These are phyloP conservation scores for Calephelis nemesis DNA, from an alignment of 1,140 invertebrate genomes.

Conservation along the genomic window DNA sequence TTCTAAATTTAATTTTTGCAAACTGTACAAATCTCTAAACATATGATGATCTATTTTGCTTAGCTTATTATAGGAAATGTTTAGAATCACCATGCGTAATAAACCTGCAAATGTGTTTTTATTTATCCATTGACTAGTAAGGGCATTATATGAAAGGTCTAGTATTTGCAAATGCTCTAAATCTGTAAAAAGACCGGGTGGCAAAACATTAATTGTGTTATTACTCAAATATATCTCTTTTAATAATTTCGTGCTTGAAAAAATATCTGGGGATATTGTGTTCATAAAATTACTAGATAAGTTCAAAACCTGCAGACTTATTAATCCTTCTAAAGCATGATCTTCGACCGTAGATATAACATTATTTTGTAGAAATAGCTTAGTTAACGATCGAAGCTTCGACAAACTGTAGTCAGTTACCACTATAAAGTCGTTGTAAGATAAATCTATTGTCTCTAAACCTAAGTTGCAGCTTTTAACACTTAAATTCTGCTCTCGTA, in stretches of 20 bases:
- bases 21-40: conserved; percentile 87
- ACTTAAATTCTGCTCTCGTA: conserved; percentile 69
- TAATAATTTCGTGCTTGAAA: conserved; percentile 84
- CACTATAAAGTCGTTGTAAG: conserved; percentile 85
- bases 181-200: conserved; percentile 87
- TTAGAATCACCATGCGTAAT: conserved; percentile 85
- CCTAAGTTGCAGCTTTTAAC: conserved; percentile 82
- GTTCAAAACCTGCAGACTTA: conserved; percentile 84
- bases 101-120: conserved; percentile 88
- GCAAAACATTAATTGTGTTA: conserved; percentile 87
- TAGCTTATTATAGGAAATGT: conserved; percentile 87
- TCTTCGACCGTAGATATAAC: conserved; percentile 85
- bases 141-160: conserved; percentile 87
- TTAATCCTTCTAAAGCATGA: conserved; percentile 84
- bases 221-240: conserved; percentile 88
- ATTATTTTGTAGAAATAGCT: conserved; percentile 86
- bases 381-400: conserved; percentile 82
- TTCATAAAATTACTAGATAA: conserved; percentile 88
- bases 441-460: conserved; percentile 86
- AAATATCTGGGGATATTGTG: conserved; percentile 86
- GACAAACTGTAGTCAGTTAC: conserved; percentile 85
- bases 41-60: conserved; percentile 85
- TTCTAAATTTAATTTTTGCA: conserved; percentile 88
- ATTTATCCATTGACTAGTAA: conserved; percentile 90
- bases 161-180: conserved; percentile 88